Evolutionary conservation across 2,797 vertebrate species (phyloP).

Genomic region (Eospalax fontanierii): DNA sequence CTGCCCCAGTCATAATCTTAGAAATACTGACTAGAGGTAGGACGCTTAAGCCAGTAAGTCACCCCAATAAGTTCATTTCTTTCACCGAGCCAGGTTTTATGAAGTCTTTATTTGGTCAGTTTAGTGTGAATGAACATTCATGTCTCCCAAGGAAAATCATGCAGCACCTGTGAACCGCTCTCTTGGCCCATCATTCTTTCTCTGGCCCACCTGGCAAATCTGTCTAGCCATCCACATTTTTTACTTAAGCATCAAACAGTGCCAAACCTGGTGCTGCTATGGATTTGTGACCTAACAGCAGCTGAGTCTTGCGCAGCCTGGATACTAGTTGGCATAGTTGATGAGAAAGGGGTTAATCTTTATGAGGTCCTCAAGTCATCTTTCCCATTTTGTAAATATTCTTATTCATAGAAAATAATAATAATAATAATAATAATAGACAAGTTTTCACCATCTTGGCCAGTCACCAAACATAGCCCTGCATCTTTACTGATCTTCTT

Average conservation of each 20-base stretch:
- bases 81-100: background rate
- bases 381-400: background rate
- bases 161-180: background rate
- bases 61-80: background rate
- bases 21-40: background rate
- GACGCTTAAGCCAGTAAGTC: background rate
- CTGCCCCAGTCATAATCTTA: background rate
- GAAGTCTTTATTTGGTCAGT: background rate
- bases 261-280: background rate
- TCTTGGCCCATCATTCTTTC: background rate
- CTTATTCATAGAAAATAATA: conserved; percentile 47
- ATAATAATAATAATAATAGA: background rate
- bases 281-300: background rate
- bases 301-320: background rate
- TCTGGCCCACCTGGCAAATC: background rate
- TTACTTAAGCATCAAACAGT: background rate
- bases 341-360: background rate
- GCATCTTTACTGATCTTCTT: background rate
- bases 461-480: background rate
- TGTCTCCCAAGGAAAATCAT: background rate
- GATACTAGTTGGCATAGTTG: background rate
- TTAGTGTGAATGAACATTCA: background rate
- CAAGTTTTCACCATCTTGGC: background rate
- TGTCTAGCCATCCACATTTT: background rate
- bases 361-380: background rate